Percentiles rank a stretch among this genome's conserved stretches.
Conservation (phyloP, 2,113 vertebrate genomes). For the Camelus dromedarius region DNA sequence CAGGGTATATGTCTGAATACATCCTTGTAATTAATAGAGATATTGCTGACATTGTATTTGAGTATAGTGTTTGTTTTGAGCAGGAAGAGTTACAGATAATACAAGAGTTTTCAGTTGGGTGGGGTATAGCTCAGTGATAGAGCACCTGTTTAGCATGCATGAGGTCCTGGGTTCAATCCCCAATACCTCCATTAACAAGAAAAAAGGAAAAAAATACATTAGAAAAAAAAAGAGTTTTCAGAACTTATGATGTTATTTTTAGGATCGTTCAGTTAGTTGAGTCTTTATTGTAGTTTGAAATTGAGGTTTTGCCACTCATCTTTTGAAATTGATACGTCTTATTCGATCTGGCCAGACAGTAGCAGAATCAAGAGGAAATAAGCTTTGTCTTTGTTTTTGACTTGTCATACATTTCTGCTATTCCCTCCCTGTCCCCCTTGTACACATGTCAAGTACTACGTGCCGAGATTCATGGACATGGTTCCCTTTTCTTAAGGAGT, state of each 20-base stretch:
- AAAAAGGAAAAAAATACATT: no score
- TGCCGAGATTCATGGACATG: neutral
- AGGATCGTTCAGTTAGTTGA: neutral
- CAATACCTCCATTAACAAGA: no score
- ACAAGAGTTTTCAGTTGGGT: neutral
- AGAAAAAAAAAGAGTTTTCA: neutral
- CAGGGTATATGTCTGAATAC: neutral
- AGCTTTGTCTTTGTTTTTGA: neutral
- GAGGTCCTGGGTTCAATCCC: no score
- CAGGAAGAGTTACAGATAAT: neutral
- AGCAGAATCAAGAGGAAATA: neutral
- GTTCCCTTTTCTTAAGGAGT: neutral
- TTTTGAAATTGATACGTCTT: neutral
- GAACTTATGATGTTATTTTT: neutral
- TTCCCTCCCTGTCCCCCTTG: neutral
- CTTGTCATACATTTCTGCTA: neutral
- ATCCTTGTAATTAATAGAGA: neutral
- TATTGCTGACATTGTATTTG: neutral
- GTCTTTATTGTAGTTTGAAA: slow-evolving; percentile 17
- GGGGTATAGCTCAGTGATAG: no score
- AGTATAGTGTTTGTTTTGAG: slow-evolving; percentile 31
- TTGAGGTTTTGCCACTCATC: neutral
- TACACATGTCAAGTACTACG: neutral
- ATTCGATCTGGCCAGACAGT: neutral
- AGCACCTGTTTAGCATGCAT: no score